Conservation (phyloP, 2,888 invertebrate species). For the Elmis aenea region DNA sequence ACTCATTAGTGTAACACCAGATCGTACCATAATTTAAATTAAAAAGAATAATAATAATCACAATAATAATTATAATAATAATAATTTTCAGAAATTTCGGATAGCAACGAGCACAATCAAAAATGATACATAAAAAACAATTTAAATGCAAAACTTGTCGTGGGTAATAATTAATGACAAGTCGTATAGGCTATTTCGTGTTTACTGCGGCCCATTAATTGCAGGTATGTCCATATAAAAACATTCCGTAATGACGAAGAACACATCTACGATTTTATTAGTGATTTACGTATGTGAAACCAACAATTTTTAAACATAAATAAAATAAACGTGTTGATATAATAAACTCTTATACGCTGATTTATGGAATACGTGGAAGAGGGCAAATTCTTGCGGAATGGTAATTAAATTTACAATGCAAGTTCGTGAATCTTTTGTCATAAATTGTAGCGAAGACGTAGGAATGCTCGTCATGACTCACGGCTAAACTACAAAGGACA, state of each 20-base stretch:
- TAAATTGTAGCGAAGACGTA: conserved; percentile 7
- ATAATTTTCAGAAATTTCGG: no score
- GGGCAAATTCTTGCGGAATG: conserved; percentile 6
- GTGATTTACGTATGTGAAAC: no score
- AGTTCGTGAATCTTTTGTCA: conserved; percentile 2
- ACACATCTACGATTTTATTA: conserved; percentile 10
- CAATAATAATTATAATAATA: no score
- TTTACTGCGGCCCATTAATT: conserved; percentile 24
- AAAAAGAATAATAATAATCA: no score
- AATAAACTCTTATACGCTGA: conserved; percentile 1
- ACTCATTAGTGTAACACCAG: no score
- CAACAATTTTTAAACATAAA: conserved; percentile 2
- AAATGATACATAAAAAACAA: conserved; percentile 17
- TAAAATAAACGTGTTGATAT: conserved; percentile 3
- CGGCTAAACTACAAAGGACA: conserved; percentile 13
- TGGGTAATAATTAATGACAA: conserved; percentile 21
- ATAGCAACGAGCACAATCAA: no score
- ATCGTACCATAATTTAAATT: no score
- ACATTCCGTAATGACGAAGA: conserved; percentile 12
- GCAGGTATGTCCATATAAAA: conserved; percentile 19
- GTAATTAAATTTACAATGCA: conserved; percentile 7
- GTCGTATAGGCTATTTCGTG: conserved; percentile 18
- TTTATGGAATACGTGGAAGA: conserved; percentile 2
- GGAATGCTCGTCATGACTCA: conserved; percentile 12
- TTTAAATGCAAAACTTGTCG: conserved; percentile 25